Conservation (phyloP, 2,113 vertebrate genomes). For the Dasyornis broadbenti region DNA sequence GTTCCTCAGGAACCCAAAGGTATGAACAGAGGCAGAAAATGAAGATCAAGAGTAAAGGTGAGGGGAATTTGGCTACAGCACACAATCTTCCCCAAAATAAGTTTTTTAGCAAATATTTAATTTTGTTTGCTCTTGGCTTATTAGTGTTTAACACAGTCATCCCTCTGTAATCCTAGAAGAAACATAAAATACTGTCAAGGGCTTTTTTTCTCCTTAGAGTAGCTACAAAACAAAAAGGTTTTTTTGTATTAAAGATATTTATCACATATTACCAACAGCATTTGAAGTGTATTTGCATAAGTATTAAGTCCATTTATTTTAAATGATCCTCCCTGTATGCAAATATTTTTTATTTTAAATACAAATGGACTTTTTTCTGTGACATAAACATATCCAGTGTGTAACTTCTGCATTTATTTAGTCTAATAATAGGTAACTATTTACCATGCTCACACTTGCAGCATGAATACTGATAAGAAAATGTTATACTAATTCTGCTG, state of each 20-base stretch:
- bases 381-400: background rate
- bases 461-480: background rate
- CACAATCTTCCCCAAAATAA: background rate
- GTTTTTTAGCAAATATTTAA: background rate
- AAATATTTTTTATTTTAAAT: slow-evolving; percentile 38
- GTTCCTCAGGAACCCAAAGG: background rate
- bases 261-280: slow-evolving; percentile 7
- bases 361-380: background rate
- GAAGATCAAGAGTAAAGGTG: background rate
- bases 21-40: background rate
- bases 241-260: slow-evolving; percentile 46
- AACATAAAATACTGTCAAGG: background rate
- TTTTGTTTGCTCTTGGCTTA: background rate
- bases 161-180: background rate
- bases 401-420: background rate
- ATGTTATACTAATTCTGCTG: background rate
- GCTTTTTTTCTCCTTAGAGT: background rate
- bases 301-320: slow-evolving; percentile 39
- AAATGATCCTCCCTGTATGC: background rate
- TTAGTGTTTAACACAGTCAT: background rate
- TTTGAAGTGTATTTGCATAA: slow-evolving; percentile 35
- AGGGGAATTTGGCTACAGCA: background rate
- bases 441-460: background rate
- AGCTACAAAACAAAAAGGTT: background rate
- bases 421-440: slow-evolving; percentile 1